These are phyloP conservation scores for Petrophora chlorosata DNA, from an alignment of 2,888 invertebrate genomes.

Conservation along the genomic window DNA sequence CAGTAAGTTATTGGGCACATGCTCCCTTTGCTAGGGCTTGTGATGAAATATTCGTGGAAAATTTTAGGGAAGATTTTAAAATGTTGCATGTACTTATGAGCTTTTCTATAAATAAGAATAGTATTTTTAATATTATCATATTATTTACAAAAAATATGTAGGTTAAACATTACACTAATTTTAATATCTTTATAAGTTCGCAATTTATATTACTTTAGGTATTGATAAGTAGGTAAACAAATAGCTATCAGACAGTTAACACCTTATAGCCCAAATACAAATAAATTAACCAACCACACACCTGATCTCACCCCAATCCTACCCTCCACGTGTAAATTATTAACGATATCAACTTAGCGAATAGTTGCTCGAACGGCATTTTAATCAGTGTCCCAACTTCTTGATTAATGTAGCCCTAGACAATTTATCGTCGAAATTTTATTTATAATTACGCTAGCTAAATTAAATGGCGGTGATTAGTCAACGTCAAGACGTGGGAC, in stretches of 20 bases:
- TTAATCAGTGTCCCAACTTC: conserved; percentile 85
- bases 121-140: not conserved
- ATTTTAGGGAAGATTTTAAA: conserved; percentile 27
- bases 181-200: too few species aligned
- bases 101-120: not conserved
- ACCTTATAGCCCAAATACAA: conserved; percentile 32
- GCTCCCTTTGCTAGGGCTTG: conserved; percentile 54
- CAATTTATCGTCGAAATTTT: conserved; percentile 83
- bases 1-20: conserved; percentile 73
- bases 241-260: conserved; percentile 19
- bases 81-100: not conserved
- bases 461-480: conserved; percentile 80
- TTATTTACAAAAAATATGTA: not conserved
- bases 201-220: too few species aligned
- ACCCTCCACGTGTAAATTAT: conserved; percentile 76
- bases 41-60: conserved; percentile 53
- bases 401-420: conserved; percentile 81
- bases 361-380: conserved; percentile 83
- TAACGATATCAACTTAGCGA: conserved; percentile 80
- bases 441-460: conserved; percentile 82
- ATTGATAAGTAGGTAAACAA: conserved; percentile 9
- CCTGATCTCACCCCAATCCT: conserved; percentile 64
- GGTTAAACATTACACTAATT: not conserved
- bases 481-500: conserved; percentile 77
- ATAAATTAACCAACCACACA: conserved; percentile 52